Base-by-base conservation (phyloP, 2,888 invertebrate species). In the Strigamia maritima region DNA sequence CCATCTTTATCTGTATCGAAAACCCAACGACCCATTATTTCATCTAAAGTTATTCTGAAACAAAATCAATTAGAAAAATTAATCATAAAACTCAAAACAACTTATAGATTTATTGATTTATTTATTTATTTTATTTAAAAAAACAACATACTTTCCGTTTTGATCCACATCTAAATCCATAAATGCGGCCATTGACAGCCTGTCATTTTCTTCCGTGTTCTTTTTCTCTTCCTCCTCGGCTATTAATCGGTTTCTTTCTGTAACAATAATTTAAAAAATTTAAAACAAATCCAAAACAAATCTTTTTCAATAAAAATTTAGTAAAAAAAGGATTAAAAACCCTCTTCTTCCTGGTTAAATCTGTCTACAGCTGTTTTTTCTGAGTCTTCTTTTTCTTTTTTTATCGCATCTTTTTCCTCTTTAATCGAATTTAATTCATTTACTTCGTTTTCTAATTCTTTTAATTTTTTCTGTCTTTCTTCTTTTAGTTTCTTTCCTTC, bases 1-100 rank as follows among this genome's bases (percentile, higher is more conserved):
- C 97, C 97, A 88, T 97, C 92, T 81, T 91, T 91, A 86, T 98
- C 93, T 83, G 91, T 92, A 87, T 98, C 98, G 87, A 98, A 94
- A 75, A 90, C 91, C 83, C 89, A 88, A 80, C 91, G 90, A 1
- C 90, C 89, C 87, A 92, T 85, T 38, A 89, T 82, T 82, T 89
- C 89, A 26, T 84, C 84, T 35, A 85, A 78, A 44, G 87, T 87
- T 92, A 97, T 85, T 65, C 91, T 89, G 75, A 76, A 38, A 76
- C 14, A 75, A 75, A 12, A 22, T 4, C 28, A 14, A 24, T 35
- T n/a, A 10, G 28, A 75, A 75, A 12, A 75, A n/a, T 35, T 31
- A 2, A 7, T 26, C 74, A 22, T 6, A 75, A 75, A 19, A 19
- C 12, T 4, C 8, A 75, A 75, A 19, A n/a, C n/a, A n/a, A n/a